phyloP scores from a whole-genome alignment of 1,140 invertebrate species.

The Muscidifurax raptorellus region DNA sequence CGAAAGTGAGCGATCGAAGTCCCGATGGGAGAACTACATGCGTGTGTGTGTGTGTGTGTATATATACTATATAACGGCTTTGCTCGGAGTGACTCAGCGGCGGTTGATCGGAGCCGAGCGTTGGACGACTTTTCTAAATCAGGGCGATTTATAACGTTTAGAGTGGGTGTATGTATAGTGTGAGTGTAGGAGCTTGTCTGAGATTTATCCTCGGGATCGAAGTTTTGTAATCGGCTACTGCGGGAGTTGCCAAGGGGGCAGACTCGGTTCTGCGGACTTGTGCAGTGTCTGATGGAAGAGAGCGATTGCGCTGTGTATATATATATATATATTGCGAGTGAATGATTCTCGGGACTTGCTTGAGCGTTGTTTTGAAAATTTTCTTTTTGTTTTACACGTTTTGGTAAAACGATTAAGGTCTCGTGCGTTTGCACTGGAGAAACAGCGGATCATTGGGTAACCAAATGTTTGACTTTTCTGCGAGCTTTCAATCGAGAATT shows the following conservation, averaged over 20 bases:
- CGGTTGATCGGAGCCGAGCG: neutral
- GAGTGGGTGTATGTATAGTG: neutral
- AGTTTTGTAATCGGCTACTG: neutral
- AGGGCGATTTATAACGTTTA: slow-evolving; percentile 7
- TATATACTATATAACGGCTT: neutral
- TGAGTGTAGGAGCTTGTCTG: neutral
- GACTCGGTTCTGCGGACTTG: too few relatives aligned
- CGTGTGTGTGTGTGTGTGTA: neutral
- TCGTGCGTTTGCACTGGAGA: too few relatives aligned
- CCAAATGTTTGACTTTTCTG: too few relatives aligned
- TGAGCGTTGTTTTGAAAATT: too few relatives aligned
- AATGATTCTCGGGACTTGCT: too few relatives aligned
- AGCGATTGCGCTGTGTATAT: too few relatives aligned
- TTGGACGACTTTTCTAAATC: slow-evolving; percentile 1
- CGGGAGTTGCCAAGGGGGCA: neutral
- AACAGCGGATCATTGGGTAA: too few relatives aligned
- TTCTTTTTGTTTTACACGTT: too few relatives aligned
- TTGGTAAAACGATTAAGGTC: too few relatives aligned
- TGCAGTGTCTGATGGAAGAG: too few relatives aligned
- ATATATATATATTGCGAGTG: too few relatives aligned
- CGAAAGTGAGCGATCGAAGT: neutral
- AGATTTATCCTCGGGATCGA: neutral
- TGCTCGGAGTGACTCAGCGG: neutral
- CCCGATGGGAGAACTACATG: neutral
- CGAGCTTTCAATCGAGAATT: too few relatives aligned